These are phyloP conservation scores for Chrysoperla carnea DNA, from an alignment of 1,140 invertebrate species.

Conservation along the genomic window DNA sequence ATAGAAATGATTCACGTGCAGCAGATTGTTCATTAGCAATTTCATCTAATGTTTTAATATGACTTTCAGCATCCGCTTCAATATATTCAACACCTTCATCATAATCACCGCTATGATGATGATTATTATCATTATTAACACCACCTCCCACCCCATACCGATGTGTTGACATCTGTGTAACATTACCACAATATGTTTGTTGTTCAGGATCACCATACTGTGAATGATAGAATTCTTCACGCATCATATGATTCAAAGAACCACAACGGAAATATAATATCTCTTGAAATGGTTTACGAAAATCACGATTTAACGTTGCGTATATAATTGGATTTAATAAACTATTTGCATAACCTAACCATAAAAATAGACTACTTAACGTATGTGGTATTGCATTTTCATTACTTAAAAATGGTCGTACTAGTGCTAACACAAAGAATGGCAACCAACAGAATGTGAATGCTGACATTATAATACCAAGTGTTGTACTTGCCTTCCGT, in stretches of 20 bases:
- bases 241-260: constrained; percentile 77
- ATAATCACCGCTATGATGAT: constrained; percentile 20
- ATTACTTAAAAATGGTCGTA: constrained; percentile 57
- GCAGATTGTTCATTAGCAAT: constrained; percentile 12
- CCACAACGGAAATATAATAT: constrained; percentile 77
- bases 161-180: constrained; percentile 21
- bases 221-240: constrained; percentile 81
- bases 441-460: constrained; percentile 95
- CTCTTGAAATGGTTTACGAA: constrained; percentile 81
- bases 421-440: constrained; percentile 83
- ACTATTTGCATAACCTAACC: constrained; percentile 89
- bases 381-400: constrained; percentile 51
- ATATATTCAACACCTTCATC: constrained; percentile 40
- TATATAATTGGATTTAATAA: constrained; percentile 88
- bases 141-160: constrained; percentile 35
- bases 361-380: constrained; percentile 59
- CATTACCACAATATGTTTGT: constrained; percentile 25
- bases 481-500: constrained; percentile 84
- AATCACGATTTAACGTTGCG: constrained; percentile 80
- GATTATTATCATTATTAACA: constrained; percentile 29
- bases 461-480: constrained; percentile 94
- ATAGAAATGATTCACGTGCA: constrained; percentile 33
- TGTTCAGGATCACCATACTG: constrained; percentile 66
- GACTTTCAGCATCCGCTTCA: constrained; percentile 31
- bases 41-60: constrained; percentile 30